Base-by-base conservation (phyloP, 2,797 vertebrate genomes). In the Amblyopsis hoosieri region DNA sequence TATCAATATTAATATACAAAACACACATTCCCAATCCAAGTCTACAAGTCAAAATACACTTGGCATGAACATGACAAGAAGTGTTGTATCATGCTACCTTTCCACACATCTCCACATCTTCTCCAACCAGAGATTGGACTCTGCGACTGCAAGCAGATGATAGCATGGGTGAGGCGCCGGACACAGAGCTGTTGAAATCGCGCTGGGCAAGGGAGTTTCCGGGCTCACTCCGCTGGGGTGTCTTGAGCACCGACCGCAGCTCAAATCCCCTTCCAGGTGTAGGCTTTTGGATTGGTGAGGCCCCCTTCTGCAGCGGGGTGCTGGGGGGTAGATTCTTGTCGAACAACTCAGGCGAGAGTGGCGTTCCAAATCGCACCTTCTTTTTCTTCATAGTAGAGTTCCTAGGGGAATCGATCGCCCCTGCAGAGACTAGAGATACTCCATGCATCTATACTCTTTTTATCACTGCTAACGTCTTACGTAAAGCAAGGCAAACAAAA, bases 241-340 rank as follows among this genome's bases (percentile, higher is more conserved):
- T 93, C 81, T 93, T 94, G 14, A 93, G 82, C 65, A 79, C 8
- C 0, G 92, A 90, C 54, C 82, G 86, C 17, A 86, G 80, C 67
- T 62, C 59, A 11, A 79, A 64, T 48, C 49, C 45, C n/a, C 49
- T 67, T 0, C 77, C 73, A 0, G 87, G 89, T 1, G 87, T 88
- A 1, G 72, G 61, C 0, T 58, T 60, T 12, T 69, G 71, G 9
- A 63, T 73, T 0, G 92, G 93, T 0, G 89, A 91, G 51, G 52
- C 86, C 3, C 93, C 93, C 67, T 86, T 93, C 79, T 87, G 83
- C 19, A 94, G 72, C 0, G 93, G 93, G 4, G 93, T 93, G 79
- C 87, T 91, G 29, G 93, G 90, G n/a, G 92, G 92, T 10, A 93
- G 79, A 57, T 72, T 69, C 82, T 84, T 91, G 80, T 93, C 92